phyloP scores from a whole-genome alignment of 2,797 vertebrate genomes.

The Percopsis omiscomaycus region DNA sequence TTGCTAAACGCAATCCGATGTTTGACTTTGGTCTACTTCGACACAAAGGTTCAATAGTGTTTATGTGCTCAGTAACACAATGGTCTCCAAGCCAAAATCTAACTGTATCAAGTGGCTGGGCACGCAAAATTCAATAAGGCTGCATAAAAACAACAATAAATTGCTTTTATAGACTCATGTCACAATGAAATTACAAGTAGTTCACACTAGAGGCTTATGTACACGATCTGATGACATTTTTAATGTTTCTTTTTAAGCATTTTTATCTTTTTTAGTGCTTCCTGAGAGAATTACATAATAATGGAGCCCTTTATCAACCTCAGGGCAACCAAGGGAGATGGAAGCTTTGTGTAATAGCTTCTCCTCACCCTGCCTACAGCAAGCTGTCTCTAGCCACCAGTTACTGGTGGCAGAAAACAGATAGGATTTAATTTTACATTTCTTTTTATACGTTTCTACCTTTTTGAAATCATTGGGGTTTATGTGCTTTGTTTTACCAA shows the following conservation, averaged over 20 bases:
- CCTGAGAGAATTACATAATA: slow-evolving; percentile 46
- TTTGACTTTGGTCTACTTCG: slow-evolving; percentile 39
- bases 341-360: slow-evolving; percentile 4
- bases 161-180: slow-evolving; percentile 58
- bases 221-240: slow-evolving; percentile 37
- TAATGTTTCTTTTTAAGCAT: slow-evolving; percentile 33
- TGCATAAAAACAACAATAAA: slow-evolving; percentile 60
- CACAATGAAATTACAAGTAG: slow-evolving; percentile 55
- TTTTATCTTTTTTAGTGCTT: slow-evolving; percentile 39
- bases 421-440: too few species aligned
- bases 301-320: slow-evolving; percentile 33
- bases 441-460: background rate
- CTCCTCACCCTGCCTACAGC: slow-evolving; percentile 1
- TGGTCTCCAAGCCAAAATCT: slow-evolving; percentile 46
- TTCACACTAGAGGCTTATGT: slow-evolving; percentile 47
- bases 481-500: too few species aligned
- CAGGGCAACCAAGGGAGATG: slow-evolving; percentile 24
- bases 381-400: slow-evolving; percentile 1
- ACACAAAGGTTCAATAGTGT: slow-evolving; percentile 43
- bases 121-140: slow-evolving; percentile 57
- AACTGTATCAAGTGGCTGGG: slow-evolving; percentile 26
- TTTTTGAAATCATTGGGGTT: too few species aligned
- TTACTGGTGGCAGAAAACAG: background rate
- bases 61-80: slow-evolving; percentile 66
- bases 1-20: slow-evolving; percentile 37